Evolutionary conservation across 2,888 invertebrate species (phyloP), one percentile per base, ranked within the genome.

Genomic region (Hirtodrosophila alboralis): DNA sequence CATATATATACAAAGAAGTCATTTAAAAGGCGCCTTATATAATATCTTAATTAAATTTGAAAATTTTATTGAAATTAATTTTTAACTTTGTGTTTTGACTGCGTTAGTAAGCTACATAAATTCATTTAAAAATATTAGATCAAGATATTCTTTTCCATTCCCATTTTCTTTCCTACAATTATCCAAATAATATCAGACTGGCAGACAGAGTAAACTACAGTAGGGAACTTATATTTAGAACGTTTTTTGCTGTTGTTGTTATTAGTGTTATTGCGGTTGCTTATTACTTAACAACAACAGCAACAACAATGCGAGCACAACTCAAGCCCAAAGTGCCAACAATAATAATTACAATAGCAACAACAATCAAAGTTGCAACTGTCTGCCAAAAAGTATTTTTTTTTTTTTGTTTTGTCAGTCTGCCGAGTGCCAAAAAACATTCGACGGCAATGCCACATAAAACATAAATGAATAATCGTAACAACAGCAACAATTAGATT

Each of bases 381-480:
- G 74, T 67, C 70, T 73, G 81, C 72, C 63, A 70, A 67, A 69
- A 78, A 75, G 38, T 49, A 74, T 23, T 21, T 21, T 21, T 21
- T 21, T 3, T 21, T 21, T 21, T 21, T 21, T 21, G 3, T 21
- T 74, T 60, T 60, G 23, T 43, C 60, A 31, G 16, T n/a, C n/a
- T 18, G 56, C 33, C 49, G 53, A 64, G 59, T 73, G 78, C 81
- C 75, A 78, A 54, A 48, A 67, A 67, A 62, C 57, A 62, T 56
- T 56, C 67, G 54, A 60, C 66, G 61, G 44, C 49, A 66, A 70
- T 70, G 67, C 80, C 44, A 66, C 81, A 77, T 75, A 77, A 81
- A 77, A 81, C 81, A 77, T 77, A 77, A 81, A 69, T 69, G 69
- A 69, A 60, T 59, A 80, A 76, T 38, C 37, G 59, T 68, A 58